Conservation (phyloP, 2,888 invertebrate species). For the Morpho helenor region DNA sequence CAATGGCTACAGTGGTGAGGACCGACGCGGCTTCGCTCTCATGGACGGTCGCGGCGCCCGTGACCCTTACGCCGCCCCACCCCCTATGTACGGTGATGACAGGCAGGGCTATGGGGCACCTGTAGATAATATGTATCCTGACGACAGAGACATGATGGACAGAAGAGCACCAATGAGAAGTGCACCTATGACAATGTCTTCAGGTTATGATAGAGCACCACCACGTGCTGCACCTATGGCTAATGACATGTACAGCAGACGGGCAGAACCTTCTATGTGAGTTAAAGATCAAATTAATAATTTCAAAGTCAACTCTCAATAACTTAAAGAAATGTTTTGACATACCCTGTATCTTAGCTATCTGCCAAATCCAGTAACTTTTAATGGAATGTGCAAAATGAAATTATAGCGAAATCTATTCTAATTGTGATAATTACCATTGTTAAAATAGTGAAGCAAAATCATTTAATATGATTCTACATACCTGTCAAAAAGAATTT, state of each 20-base stretch:
- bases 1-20: slow-evolving; percentile 65
- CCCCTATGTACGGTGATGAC: slow-evolving; percentile 48
- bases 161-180: slow-evolving; percentile 51
- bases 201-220: slow-evolving; percentile 54
- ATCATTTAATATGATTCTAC: too few species aligned
- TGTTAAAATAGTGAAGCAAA: too few species aligned
- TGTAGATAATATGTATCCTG: slow-evolving; percentile 38
- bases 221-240: slow-evolving; percentile 54
- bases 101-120: slow-evolving; percentile 41
- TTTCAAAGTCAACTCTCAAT: too few species aligned
- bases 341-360: too few species aligned
- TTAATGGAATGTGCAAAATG: too few species aligned
- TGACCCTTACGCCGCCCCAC: slow-evolving; percentile 58
- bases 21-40: slow-evolving; percentile 67
- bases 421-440: too few species aligned
- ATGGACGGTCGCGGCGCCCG: slow-evolving; percentile 56
- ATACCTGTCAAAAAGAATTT: too few species aligned
- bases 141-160: slow-evolving; percentile 62
- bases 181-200: slow-evolving; percentile 42
- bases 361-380: too few species aligned
- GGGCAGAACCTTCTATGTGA: slow-evolving; percentile 60
- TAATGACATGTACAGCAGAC: slow-evolving; percentile 73
- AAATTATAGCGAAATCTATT: too few species aligned
- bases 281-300: too few species aligned
- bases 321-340: too few species aligned